Evolutionary conservation across 2,888 invertebrate genomes (phyloP).

Genomic region (Drosophila pseudotalamancana): DNA sequence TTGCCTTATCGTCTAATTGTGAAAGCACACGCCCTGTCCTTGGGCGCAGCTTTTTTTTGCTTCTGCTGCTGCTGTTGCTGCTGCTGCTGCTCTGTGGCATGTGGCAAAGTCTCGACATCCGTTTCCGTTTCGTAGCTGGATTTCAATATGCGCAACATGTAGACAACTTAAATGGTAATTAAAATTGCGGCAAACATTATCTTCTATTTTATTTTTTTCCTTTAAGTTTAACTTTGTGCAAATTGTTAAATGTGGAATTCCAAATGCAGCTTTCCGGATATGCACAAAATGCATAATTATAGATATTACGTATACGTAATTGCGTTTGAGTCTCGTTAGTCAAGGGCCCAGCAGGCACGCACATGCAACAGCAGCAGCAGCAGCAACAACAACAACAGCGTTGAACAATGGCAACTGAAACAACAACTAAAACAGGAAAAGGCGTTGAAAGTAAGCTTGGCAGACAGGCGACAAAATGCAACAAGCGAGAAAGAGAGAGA

Average conservation of each 20-base stretch:
- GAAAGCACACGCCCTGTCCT: constrained; percentile 46
- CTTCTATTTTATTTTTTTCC: not conserved
- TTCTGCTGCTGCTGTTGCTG: not conserved
- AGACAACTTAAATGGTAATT: constrained; percentile 53
- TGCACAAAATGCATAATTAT: constrained; percentile 64
- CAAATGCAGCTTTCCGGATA: constrained; percentile 50
- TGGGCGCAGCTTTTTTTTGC: constrained; percentile 8
- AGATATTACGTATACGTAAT: constrained; percentile 62
- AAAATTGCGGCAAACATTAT: constrained; percentile 32
- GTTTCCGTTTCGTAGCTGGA: constrained; percentile 57
- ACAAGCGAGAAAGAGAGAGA: not conserved
- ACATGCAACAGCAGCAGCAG: constrained; percentile 23
- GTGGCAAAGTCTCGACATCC: constrained; percentile 59
- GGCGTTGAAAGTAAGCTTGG: constrained; percentile 44
- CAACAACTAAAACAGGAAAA: constrained; percentile 41
- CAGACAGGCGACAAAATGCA: constrained; percentile 48
- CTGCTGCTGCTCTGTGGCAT: constrained; percentile 22
- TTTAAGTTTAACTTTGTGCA: constrained; percentile 40
- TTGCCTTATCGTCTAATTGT: constrained; percentile 68
- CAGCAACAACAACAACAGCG: constrained; percentile 14
- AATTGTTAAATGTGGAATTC: constrained; percentile 29
- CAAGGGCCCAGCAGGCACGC: constrained; percentile 18
- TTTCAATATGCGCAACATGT: constrained; percentile 22
- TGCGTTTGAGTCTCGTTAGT: constrained; percentile 23
- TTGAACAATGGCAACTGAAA: constrained; percentile 12